Base-by-base conservation (phyloP, 1,140 invertebrate species). In the Stegodyphus dumicola region DNA sequence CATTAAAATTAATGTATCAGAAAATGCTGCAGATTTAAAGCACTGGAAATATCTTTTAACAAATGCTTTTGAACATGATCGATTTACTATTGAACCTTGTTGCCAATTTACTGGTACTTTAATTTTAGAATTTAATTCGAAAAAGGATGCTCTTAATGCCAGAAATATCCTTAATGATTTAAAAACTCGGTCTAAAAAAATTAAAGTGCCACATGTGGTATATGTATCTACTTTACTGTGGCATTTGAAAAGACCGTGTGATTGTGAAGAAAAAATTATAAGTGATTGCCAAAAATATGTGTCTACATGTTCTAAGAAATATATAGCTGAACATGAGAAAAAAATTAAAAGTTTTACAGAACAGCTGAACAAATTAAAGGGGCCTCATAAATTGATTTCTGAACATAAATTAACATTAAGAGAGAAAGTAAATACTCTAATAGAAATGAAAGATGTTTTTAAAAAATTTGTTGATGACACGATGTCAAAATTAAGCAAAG, bases 71-170 rank as follows among this genome's bases (percentile, higher is more conserved):
- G 54, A 56, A 53, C 13, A 18, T 52, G 18, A 54, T 18, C 7
- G 48, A 9, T 85, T 85, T 76, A 13, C n/a, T 17, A 4, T 85
- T 6, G 52, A 76, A 7, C 18, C 6, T 56, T 85, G 81, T 51
- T 85, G 81, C 52, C 17, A 77, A 11, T 85, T 85, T 60, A 33
- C 60, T 69, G 81, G 70, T n/a, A 75, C 74, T 56, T 69, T 85
- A 11, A 69, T 85, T 76, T 53, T 85, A 13, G 60, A 69, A 17
- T 77, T 85, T 76, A 11, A 85, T 6, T 11, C 10, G 0, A 85
- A 76, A 69, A 13, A 11, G 3, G 52, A 85, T 48, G 73, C 64
- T 49, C 15, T 56, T 15, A 60, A 70, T 17, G 81, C 81, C 56
- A 11, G 15, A 54, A 18, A 18, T 6, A 54, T 18, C 49, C 74